Base-by-base conservation (phyloP, 2,888 invertebrate species). In the Caenorhabditis uteleia region DNA sequence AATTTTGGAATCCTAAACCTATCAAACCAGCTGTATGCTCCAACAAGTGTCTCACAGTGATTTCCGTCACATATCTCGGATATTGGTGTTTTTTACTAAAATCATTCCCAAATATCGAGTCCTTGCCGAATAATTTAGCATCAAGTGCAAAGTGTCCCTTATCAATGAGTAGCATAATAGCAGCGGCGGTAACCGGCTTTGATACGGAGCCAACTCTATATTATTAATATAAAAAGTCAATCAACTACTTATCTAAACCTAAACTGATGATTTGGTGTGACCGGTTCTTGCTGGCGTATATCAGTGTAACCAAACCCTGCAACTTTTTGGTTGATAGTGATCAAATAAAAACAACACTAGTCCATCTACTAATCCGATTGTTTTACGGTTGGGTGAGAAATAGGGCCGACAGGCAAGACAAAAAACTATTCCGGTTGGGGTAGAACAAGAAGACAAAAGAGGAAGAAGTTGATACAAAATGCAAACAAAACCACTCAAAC, bases 131-230 rank as follows among this genome's bases (percentile, higher is more conserved):
- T 12, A 80, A 54, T 21, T 68, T 68, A 16, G 80, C 64, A 34
- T 80, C 80, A n/a, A 80, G 61, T 6, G 68, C 47, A 48, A 74
- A 64, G 34, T 64, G 53, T n/a, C 78, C 77, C 44, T 72, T 67
- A 51, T 81, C 81, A 18, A 80, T 74, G 8, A 82, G 65, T 7
- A 79, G 44, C 58, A 82, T 64, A 23, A 82, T 65, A 7, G 82
- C 79, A 3, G 82, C 71, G 2, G 82, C 80, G 18, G 82, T 82
- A 36, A 82, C 73, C 25, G 82, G 82, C 49, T 82, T 82, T 23
- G 82, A 82, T 16, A 82, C 80, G 25, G 77, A 77, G 18, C 82
- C 82, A 39, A 82, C 74, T 46, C 82, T 76, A 16, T 10, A 16
- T 38, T n/a, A 16, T 38, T 38, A 6, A 7, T 16, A n/a, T n/a